Percentiles rank a stretch among this genome's conserved stretches.
These are phyloP conservation scores for Drosophila kanekoi DNA, from an alignment of 2,888 invertebrate species.

Conservation along the genomic window DNA sequence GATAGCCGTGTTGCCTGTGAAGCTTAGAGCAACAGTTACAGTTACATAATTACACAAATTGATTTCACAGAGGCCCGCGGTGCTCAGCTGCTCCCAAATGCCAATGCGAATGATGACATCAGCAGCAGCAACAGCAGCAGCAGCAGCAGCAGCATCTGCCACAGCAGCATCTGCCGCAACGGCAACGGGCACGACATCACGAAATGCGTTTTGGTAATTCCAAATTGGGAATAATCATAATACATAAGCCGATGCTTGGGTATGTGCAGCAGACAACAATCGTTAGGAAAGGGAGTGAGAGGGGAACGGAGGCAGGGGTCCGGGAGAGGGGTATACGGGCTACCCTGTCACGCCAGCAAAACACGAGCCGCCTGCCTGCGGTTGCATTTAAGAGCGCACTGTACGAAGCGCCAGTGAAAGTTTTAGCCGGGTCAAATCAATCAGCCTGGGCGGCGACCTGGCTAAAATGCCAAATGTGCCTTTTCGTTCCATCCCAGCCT, in stretches of 20 bases:
- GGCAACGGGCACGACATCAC: conserved; percentile 55
- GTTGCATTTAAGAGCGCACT: conserved; percentile 49
- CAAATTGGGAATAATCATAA: conserved; percentile 66
- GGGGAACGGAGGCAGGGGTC: background rate
- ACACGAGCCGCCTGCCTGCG: conserved; percentile 22
- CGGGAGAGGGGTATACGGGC: background rate
- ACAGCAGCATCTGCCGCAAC: conserved; percentile 19
- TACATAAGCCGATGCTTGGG: conserved; percentile 33
- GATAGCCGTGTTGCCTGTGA: conserved; percentile 28
- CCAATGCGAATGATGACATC: conserved; percentile 53
- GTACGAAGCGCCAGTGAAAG: conserved; percentile 54
- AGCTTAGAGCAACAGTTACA: conserved; percentile 55
- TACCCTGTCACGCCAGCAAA: conserved; percentile 36
- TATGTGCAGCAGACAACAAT: conserved; percentile 36
- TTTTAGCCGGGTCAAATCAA: conserved; percentile 72
- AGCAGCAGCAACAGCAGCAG: conserved; percentile 5
- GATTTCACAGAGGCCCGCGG: conserved; percentile 69
- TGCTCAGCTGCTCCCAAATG: conserved; percentile 64
- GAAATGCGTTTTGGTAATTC: conserved; percentile 79
- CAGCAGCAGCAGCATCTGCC: conserved; percentile 17
- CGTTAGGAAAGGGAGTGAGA: too few relatives aligned
- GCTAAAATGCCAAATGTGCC: conserved; percentile 54
- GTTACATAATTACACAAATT: conserved; percentile 78
- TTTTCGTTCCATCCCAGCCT: conserved; percentile 23
- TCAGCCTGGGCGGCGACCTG: conserved; percentile 76